Base-by-base conservation (phyloP, 1,140 invertebrate genomes). In the Hesperophylax magnus region DNA sequence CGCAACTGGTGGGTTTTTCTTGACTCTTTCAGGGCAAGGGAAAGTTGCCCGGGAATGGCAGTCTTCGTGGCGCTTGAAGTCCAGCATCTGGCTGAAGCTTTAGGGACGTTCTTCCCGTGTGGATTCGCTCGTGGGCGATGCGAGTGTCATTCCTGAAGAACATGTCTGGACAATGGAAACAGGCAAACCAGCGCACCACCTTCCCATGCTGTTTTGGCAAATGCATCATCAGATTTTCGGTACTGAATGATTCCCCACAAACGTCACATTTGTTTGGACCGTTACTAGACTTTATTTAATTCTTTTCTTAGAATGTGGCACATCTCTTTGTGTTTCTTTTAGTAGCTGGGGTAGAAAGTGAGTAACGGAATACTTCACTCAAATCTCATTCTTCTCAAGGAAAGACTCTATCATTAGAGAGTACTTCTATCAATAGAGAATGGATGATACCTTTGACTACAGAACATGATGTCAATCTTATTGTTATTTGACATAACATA, bases 81-180 rank as follows among this genome's bases (percentile, higher is more conserved):
- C 65, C 3, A 15, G n/a, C 27, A 20, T 34, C 18, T 31, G 47
- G 20, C 53, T 20, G 71, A 56, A 74, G 52, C 22, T 20, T 6
- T 56, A 54, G 20, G 71, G 53, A 14, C 52, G 71, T 22, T 74
- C 71, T n/a, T 6, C 53, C 71, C 17, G 71, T 54, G 52, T 74
- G 71, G 14, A 74, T 74, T 5, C 71, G 22, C 52, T 53, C 17
- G 20, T 74, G 71, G 17, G n/a, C 71, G 7, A 22, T 53, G 20
- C 20, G 71, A 22, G 47, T 11, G 24, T 56, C 24, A 54, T 74
- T 54, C 47, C 47, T 24, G 20, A 17, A 22, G 52, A 74, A 74
- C 54, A 11, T 22, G 4, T 9, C 6, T 17, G 47, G 20, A 20
- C 71, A 74, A 24, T 74, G 31, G 20, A 27, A 20, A 74, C 71